A percentile compares a stretch with the other conserved stretches of the same genome.
Conservation (phyloP, 2,888 invertebrate genomes). For the Drosophila bunnanda region DNA sequence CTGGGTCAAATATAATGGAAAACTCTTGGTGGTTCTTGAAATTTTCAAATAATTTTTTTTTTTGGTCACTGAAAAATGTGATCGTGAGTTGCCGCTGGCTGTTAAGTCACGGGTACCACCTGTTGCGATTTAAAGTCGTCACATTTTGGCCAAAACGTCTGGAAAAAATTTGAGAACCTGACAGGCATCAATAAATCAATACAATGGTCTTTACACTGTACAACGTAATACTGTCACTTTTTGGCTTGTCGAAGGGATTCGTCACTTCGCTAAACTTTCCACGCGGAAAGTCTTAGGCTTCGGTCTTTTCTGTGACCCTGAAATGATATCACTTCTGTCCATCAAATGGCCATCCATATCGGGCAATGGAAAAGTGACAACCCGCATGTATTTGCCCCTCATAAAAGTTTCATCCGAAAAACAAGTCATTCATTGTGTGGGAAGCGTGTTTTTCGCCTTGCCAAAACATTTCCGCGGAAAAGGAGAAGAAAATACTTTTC, state of each 20-base stretch:
- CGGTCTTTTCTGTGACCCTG: conserved; percentile 9
- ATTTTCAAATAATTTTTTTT: not conserved
- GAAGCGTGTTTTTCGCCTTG: conserved; percentile 10
- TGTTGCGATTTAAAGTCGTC: not conserved
- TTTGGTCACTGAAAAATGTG: not conserved
- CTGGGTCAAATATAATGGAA: not conserved
- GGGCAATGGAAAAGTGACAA: conserved; percentile 13
- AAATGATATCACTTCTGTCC: conserved; percentile 3
- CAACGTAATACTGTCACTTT: conserved; percentile 8
- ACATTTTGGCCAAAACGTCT: not conserved
- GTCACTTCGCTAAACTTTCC: conserved; percentile 17
- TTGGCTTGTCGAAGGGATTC: conserved; percentile 15
- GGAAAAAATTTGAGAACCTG: not conserved
- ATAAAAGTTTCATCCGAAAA: conserved; percentile 11
- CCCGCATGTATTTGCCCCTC: conserved; percentile 2
- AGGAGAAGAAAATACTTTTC: not conserved
- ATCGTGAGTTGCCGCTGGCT: not conserved
- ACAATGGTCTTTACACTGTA: not conserved
- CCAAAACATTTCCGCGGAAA: conserved; percentile 19
- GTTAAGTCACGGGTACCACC: conserved; percentile 14
- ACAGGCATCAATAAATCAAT: conserved; percentile 11
- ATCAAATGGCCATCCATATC: conserved; percentile 8
- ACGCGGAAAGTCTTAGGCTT: conserved; percentile 26
- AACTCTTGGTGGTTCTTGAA: too few species aligned
- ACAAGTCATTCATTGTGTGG: conserved; percentile 20